Evolutionary conservation across 1,140 invertebrate genomes (phyloP).

Genomic region (Rhagoletis zephyria): DNA sequence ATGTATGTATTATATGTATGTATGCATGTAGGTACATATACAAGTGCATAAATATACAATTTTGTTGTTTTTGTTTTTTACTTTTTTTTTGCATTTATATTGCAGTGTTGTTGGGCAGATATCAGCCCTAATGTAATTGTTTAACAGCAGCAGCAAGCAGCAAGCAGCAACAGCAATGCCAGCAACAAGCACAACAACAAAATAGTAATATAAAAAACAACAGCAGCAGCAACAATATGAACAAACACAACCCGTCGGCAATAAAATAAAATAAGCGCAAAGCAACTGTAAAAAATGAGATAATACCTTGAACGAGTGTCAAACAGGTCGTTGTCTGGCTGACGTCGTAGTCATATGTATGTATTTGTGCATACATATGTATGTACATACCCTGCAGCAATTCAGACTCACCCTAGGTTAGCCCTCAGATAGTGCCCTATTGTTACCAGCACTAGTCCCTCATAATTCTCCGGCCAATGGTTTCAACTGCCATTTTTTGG

Average conservation of each 20-base stretch:
- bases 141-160: not conserved
- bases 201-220: not conserved
- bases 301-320: slow-evolving; percentile 72
- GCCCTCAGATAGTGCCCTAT: no score
- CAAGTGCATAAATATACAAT: not conserved
- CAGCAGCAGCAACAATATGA: not conserved
- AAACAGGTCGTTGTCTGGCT: slow-evolving; percentile 64
- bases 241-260: not conserved
- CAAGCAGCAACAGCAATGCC: not conserved
- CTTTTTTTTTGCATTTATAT: not conserved
- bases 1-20: not conserved
- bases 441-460: no score
- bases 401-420: no score
- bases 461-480: no score
- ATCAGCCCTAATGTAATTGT: slow-evolving; percentile 12
- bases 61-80: not conserved
- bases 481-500: no score
- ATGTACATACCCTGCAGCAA: no score
- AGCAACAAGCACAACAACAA: slow-evolving; percentile 11
- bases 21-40: not conserved
- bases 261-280: slow-evolving; percentile 49
- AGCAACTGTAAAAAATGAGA: slow-evolving; percentile 62
- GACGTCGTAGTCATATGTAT: not conserved
- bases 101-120: not conserved
- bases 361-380: no score